Evolutionary conservation across 2,797 vertebrate species (phyloP), one percentile per base, ranked within the genome.

Genomic region (Artibeus jamaicensis): DNA sequence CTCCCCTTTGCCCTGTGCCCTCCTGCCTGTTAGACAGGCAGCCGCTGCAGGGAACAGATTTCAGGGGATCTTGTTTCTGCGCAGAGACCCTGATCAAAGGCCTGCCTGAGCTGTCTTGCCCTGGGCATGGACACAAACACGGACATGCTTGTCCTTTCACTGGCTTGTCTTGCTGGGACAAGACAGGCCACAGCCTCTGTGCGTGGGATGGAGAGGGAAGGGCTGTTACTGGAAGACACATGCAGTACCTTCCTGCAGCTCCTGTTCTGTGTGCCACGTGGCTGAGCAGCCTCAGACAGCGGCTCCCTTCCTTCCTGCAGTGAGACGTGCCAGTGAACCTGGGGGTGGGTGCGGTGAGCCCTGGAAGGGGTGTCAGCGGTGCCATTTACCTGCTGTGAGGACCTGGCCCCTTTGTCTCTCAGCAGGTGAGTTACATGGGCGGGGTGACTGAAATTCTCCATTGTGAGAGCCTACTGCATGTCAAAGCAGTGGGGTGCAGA

Each of bases 21-120:
- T 81, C 19, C 39, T 77, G 85, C 73, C 55, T 4, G 1, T 48
- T 55, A 46, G 70, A 74, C 5, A 16, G 53, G 32, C 22, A 19
- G 62, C 85, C 26, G 76, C 74, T 42, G 6, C 21, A 39, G 84
- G 93, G 74, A 73, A 34, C 46, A 48, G 76, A 88, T 71, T 82
- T 84, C 89, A 50, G 83, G 71, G 86, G 50, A 59, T 71, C 86
- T 84, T 71, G 24, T 95, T 94, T 95, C 86, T 82, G 39, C 21
- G 22, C 1, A 9, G 62, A 68, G 53, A 73, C 67, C 19, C 19
- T 0, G 3, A 89, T 74, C 94, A 82, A 57, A 76, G 57, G 44
- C 32, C 65, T 90, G 68, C 53, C 77, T 50, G 26, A 32, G 68
- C 57, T 11, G 15, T 57, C 44, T 44, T 76, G 29, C n/a, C 77